Conservation (phyloP, 2,888 invertebrate species). For the Nephrocerus scutellatus region DNA sequence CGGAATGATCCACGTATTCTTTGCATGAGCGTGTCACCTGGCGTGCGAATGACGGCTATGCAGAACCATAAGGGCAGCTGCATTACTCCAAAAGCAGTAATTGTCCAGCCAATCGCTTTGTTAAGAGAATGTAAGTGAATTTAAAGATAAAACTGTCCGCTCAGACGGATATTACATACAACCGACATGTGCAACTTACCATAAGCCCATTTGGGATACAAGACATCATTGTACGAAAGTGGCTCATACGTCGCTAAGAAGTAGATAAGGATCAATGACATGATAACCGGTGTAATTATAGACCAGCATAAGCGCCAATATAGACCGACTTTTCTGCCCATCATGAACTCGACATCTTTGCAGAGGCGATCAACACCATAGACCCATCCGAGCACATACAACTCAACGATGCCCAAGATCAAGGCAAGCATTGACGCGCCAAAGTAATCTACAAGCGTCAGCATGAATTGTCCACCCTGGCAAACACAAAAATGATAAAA, state of each 20-base stretch:
- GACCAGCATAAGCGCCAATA: constrained; percentile 81
- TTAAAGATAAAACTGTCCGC: background rate
- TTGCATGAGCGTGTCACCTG: constrained; percentile 33
- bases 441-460: constrained; percentile 66
- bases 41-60: constrained; percentile 37
- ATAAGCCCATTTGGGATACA: constrained; percentile 57
- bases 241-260: constrained; percentile 58
- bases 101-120: constrained; percentile 48
- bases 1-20: constrained; percentile 48
- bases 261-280: constrained; percentile 65
- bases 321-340: constrained; percentile 57
- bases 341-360: constrained; percentile 74
- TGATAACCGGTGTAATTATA: constrained; percentile 62
- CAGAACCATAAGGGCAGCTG: constrained; percentile 49
- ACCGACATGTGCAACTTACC: constrained; percentile 46
- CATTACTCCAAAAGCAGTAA: constrained; percentile 49
- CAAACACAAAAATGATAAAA: constrained; percentile 6
- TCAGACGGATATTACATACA: background rate
- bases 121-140: background rate
- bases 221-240: constrained; percentile 54
- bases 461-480: constrained; percentile 67
- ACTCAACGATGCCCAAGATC: constrained; percentile 58
- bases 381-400: constrained; percentile 64
- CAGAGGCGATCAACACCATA: constrained; percentile 64
- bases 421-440: constrained; percentile 70